phyloP scores from a whole-genome alignment of 2,113 vertebrate species.

The Naja naja region DNA sequence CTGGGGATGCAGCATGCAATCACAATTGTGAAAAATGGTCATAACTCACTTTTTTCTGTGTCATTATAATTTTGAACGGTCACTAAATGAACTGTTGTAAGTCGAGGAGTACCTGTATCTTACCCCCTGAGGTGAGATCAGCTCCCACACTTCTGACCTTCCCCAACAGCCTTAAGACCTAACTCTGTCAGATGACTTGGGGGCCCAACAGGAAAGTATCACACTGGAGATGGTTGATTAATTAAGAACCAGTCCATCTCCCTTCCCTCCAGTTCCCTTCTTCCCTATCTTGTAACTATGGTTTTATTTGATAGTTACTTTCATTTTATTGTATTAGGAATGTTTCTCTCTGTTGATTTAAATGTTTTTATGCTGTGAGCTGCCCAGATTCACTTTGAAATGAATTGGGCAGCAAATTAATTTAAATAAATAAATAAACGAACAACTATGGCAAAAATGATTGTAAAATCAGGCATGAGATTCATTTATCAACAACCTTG shows the following conservation, averaged over 20 bases:
- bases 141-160: neutral
- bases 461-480: neutral
- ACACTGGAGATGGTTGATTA: neutral
- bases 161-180: neutral
- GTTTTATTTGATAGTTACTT: neutral
- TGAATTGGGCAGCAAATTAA: neutral
- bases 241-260: neutral
- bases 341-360: neutral
- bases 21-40: too few relatives aligned
- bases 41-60: too few relatives aligned
- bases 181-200: neutral
- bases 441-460: neutral
- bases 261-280: neutral
- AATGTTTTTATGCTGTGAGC: neutral
- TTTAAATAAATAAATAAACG: neutral
- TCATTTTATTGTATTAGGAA: neutral
- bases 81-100: too few relatives aligned
- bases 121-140: neutral
- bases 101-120: neutral
- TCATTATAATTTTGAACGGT: too few relatives aligned
- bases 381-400: neutral
- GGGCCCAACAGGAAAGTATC: neutral
- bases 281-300: neutral
- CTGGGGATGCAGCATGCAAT: too few relatives aligned
- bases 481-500: neutral